Percentiles rank a stretch among this genome's conserved stretches.
phyloP scores from a whole-genome alignment of 2,113 vertebrate species.

The Microtus pennsylvanicus region DNA sequence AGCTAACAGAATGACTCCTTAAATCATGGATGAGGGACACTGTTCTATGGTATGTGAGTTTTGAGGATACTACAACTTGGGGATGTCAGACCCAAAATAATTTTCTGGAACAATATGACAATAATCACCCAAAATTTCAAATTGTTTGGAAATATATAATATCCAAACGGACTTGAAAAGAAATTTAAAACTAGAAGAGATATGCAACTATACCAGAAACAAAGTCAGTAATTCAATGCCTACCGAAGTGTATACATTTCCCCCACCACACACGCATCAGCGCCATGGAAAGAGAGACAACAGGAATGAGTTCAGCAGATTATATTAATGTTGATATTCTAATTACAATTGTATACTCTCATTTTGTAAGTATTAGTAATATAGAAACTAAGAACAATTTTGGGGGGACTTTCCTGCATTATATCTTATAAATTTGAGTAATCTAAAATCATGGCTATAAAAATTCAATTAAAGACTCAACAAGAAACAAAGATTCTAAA shows the following conservation, averaged over 20 bases:
- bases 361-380: neutral
- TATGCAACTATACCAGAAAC: neutral
- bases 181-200: conserved; percentile 33
- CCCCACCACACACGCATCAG: neutral
- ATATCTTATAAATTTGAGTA: neutral
- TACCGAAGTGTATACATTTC: neutral
- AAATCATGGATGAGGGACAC: neutral
- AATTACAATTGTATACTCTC: neutral
- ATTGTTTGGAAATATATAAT: neutral
- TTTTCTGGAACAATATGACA: neutral
- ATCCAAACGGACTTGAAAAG: neutral
- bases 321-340: neutral
- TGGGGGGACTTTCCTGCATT: neutral
- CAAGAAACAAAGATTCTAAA: conserved; percentile 48
- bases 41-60: neutral
- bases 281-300: neutral
- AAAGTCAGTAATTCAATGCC: conserved; percentile 1
- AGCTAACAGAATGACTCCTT: neutral
- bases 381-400: neutral
- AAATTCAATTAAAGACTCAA: conserved; percentile 43
- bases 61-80: neutral
- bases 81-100: neutral
- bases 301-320: neutral
- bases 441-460: neutral
- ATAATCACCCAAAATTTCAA: neutral